Base-by-base conservation (phyloP, 2,113 vertebrate genomes). In the Eulacestoma nigropectus region DNA sequence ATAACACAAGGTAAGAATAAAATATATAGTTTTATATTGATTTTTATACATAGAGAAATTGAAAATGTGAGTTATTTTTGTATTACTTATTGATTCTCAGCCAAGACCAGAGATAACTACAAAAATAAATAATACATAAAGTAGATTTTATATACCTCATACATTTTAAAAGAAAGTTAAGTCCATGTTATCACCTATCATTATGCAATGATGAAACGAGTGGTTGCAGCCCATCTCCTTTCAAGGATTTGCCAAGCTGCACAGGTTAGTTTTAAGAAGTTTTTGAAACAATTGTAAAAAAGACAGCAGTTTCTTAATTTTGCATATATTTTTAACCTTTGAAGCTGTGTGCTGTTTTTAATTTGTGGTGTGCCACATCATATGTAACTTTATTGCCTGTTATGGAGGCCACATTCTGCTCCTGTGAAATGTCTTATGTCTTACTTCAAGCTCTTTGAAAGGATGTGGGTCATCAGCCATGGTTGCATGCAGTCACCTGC, bases 81-180 rank as follows among this genome's bases (percentile, higher is more conserved):
- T 62, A 89, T 94, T 94, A 77, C 87, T 59, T 92, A 87, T 90
- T 92, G 94, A 86, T 94, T 80, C 59, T 89, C 39, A 87, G 67
- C 69, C 70, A 85, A 87, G 72, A 68, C 37, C 49, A 91, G 63
- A 80, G 81, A 75, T 79, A 88, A 67, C 84, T 79, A 60, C 46
- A 60, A 77, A 93, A 96, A 91, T 92, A 97, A 96, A 95, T 95
- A 91, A 94, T 84, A 79, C 64, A 73, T 90, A 80, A 94, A 90
- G 52, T 74, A 90, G 88, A 47, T 93, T 92, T 80, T 83, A 39
- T 90, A 62, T 17, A 69, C 76, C 73, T 94, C 85, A 76, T 94
- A 75, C 73, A 93, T 92, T 79, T 90, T 84, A 84, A 90, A 87
- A 92, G 68, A 60, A 64, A 47, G 63, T 52, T 76, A 89, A 92